Percentiles rank a stretch among this genome's conserved stretches.
phyloP scores from a whole-genome alignment of 2,888 invertebrate genomes.

The Sminthurides aquaticus region DNA sequence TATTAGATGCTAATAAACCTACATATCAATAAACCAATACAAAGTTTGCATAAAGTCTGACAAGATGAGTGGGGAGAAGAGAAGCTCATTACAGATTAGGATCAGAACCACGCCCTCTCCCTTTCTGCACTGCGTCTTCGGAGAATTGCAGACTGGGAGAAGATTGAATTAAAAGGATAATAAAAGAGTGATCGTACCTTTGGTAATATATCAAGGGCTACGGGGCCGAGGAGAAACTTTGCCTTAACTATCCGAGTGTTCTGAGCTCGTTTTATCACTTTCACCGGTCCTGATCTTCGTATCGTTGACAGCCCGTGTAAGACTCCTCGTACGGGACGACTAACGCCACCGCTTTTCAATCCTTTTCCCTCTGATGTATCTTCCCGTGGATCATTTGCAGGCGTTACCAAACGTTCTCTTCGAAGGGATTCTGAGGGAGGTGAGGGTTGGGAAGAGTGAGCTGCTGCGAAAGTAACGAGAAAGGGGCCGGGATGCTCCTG shows the following conservation, averaged over 20 bases:
- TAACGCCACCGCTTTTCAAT: slow-evolving; percentile 6
- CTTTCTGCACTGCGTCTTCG: not conserved
- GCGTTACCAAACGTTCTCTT: no score
- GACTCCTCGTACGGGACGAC: slow-evolving; percentile 35
- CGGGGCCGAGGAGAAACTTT: slow-evolving; percentile 39
- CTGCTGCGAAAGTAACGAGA: not conserved
- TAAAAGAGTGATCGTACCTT: no score
- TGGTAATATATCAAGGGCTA: slow-evolving; percentile 40
- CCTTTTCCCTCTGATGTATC: not conserved
- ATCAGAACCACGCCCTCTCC: no score
- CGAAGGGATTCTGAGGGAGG: no score
- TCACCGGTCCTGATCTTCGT: slow-evolving; percentile 37
- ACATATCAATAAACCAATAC: no score
- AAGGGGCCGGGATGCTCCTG: not conserved
- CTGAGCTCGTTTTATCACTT: slow-evolving; percentile 33
- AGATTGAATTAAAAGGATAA: no score
- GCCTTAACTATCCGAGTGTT: slow-evolving; percentile 33
- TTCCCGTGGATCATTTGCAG: not conserved
- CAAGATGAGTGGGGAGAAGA: no score
- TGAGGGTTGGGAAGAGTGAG: no score
- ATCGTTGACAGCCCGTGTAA: slow-evolving; percentile 39
- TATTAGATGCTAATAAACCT: no score
- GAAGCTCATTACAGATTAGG: no score
- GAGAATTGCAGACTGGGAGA: not conserved
- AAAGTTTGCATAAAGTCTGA: no score